Conservation (phyloP, 92 coral and sea anemone species). For the Desmophyllum pertusum region DNA sequence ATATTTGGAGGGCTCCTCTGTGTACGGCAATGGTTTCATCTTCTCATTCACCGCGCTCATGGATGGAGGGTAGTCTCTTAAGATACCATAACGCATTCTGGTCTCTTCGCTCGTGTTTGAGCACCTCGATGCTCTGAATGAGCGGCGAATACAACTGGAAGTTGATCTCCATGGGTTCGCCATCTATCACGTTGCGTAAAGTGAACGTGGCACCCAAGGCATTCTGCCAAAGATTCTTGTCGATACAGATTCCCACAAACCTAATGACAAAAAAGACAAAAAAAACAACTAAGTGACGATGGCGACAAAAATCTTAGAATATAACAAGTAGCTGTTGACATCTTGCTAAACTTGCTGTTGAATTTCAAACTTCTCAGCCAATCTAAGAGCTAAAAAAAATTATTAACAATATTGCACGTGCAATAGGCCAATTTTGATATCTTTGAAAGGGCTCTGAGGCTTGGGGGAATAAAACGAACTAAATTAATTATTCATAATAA, state of each 20-base stretch:
- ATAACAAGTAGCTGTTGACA: too few relatives aligned
- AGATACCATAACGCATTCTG: constrained; percentile 83
- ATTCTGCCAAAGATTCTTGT: constrained; percentile 96
- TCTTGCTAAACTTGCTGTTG: too few relatives aligned
- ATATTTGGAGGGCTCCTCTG: constrained; percentile 75
- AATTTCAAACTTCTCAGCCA: too few relatives aligned
- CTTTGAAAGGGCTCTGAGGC: too few relatives aligned
- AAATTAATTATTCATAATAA: too few relatives aligned
- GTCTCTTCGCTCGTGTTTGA: constrained; percentile 84
- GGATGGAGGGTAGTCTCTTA: constrained; percentile 94
- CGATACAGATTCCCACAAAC: constrained; percentile 95
- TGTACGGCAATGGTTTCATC: constrained; percentile 88
- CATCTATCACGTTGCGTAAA: constrained; percentile 92
- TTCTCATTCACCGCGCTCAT: constrained; percentile 91
- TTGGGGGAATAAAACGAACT: too few relatives aligned
- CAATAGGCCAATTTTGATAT: too few relatives aligned
- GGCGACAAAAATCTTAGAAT: too few relatives aligned
- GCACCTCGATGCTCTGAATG: constrained; percentile 89
- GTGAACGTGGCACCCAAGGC: constrained; percentile 97
- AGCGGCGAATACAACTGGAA: constrained; percentile 95
- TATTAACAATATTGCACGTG: too few relatives aligned
- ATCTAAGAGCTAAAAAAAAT: too few relatives aligned
- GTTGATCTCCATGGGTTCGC: constrained; percentile 94
- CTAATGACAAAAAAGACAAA: constrained; percentile 46
- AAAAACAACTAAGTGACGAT: neutral